A percentile compares a stretch with the other conserved stretches of the same genome.
Conservation (phyloP, 2,797 vertebrate genomes). For the Acanthurus lineatus region DNA sequence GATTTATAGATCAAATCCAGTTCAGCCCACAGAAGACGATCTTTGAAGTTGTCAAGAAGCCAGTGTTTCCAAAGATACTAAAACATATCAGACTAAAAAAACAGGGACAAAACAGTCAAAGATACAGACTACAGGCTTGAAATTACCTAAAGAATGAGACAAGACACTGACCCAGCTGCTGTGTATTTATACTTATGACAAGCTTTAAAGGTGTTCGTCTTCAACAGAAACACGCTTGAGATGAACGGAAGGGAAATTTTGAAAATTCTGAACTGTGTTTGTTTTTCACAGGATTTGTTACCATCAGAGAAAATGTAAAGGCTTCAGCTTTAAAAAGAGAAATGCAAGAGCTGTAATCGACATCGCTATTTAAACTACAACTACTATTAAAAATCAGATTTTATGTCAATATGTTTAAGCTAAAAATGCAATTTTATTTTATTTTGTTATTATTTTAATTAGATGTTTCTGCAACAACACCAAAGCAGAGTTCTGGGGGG, state of each 20-base stretch:
- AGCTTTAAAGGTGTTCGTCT: too few relatives aligned
- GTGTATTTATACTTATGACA: too few relatives aligned
- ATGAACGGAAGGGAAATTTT: too few relatives aligned
- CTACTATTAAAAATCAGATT: too few relatives aligned
- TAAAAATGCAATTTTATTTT: too few relatives aligned
- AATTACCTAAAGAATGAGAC: background rate
- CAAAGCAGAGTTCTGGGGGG: conserved; percentile 72
- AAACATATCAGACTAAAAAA: background rate
- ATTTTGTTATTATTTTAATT: background rate
- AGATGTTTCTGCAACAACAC: background rate
- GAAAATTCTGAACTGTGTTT: too few relatives aligned
- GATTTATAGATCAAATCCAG: background rate
- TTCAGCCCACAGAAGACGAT: background rate
- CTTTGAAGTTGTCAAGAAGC: background rate
- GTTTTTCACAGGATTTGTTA: too few relatives aligned
- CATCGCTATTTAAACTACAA: background rate
- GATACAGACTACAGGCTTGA: too few relatives aligned
- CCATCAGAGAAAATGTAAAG: too few relatives aligned
- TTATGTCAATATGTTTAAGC: too few relatives aligned
- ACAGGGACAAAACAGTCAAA: background rate
- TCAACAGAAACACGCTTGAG: too few relatives aligned
- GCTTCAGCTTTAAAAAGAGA: background rate
- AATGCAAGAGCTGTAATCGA: background rate
- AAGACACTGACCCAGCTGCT: too few relatives aligned
- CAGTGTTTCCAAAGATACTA: conserved; percentile 1